phyloP scores from a whole-genome alignment of 2,888 invertebrate species.

The Neoscelio sp. region DNA sequence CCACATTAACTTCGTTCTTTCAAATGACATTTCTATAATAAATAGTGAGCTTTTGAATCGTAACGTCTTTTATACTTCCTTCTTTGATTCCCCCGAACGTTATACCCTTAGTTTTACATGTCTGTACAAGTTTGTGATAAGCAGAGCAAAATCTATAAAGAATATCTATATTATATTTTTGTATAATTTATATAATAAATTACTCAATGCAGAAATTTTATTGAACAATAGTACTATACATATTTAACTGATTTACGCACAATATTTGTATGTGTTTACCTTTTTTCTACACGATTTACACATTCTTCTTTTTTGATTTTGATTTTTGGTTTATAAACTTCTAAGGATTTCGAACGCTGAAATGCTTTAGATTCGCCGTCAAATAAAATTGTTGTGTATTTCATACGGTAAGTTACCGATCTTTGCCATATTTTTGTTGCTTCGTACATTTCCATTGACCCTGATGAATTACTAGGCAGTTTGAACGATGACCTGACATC shows the following conservation, averaged over 20 bases:
- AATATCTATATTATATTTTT: too few species aligned
- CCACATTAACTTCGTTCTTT: neutral
- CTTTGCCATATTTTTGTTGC: slow-evolving; percentile 1
- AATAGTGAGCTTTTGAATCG: too few species aligned
- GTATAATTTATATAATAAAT: too few species aligned
- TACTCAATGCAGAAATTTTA: neutral
- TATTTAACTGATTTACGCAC: too few species aligned
- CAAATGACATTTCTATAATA: too few species aligned
- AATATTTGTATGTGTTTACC: slow-evolving; percentile 1
- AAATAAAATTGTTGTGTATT: slow-evolving; percentile 2
- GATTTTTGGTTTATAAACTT: neutral
- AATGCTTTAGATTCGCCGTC: slow-evolving; percentile 19
- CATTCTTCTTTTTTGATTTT: slow-evolving; percentile 13
- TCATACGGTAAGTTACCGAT: slow-evolving; percentile 1
- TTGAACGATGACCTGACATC: too few species aligned
- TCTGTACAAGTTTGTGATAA: neutral
- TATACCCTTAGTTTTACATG: neutral
- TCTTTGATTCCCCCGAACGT: neutral
- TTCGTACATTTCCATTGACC: slow-evolving; percentile 8
- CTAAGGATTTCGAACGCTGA: neutral
- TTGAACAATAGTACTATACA: too few species aligned
- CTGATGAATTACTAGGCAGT: too few species aligned
- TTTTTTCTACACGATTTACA: slow-evolving; percentile 10
- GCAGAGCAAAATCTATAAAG: neutral
- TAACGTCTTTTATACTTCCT: neutral